Evolutionary conservation across 1,140 invertebrate genomes (phyloP), one percentile per base, ranked within the genome.

Genomic region (Pseudomyrmex gracilis): DNA sequence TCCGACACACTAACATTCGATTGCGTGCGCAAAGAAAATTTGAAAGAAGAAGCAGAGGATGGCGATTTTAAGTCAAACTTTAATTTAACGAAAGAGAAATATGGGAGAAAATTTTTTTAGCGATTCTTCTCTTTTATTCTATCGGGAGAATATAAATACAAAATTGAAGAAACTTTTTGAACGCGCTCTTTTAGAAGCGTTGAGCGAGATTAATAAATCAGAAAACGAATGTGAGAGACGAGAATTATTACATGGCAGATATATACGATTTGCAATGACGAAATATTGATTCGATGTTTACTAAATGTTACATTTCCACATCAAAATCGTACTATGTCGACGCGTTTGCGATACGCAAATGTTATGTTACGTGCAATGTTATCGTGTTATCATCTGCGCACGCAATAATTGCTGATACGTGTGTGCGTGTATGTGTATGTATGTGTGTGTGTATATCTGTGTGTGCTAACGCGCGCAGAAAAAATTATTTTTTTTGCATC

Each of bases 301-400:
- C n/a, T 3, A 49, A 49, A 45, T 12, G 57, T 43, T 76, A 13
- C 49, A 53, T 13, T 77, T 24, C 24, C 17, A 51, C 9, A 51
- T 43, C 58, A 63, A 34, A 34, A 0, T 66, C 17, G 4, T 12
- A 13, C 22, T n/a, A 77, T 76, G 53, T 5, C 45, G 63, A 45
- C 60, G n/a, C 9, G 45, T 77, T 77, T 67, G 24, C 73, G 24
- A 77, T 17, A 77, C 61, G 13, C 13, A 51, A n/a, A 71, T 57
- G 51, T 70, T 73, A 74, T n/a, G n/a, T 60, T 58, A 58, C 9
- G 5, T 7, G 15, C n/a, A 17, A 43, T 43, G 20, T 71, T 43
- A 45, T 71, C 57, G 57, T 24, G 43, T 60, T 77, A 66, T 66
- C 73, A 17, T 5, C n/a, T 3, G 51, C 7, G 15, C 2, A n/a